Percentiles rank a stretch among this genome's conserved stretches.
Conservation (phyloP, 1,140 invertebrate genomes). For the Drosophila sulfurigaster region DNA sequence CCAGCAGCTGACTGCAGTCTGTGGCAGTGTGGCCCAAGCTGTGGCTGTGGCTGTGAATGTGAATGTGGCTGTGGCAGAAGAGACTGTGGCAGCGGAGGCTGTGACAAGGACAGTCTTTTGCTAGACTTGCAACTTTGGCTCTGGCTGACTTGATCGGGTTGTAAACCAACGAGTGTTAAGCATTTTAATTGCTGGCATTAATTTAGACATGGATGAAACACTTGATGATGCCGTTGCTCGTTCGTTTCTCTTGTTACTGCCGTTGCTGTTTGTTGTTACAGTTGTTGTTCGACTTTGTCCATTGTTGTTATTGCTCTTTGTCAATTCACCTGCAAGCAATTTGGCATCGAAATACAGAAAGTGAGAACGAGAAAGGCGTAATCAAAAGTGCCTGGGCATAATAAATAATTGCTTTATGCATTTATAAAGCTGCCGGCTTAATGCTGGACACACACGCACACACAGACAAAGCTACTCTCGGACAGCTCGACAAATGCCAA, state of each 20-base stretch:
- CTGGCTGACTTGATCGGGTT: slow-evolving; percentile 41
- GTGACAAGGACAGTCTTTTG: background rate
- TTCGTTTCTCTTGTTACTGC: background rate
- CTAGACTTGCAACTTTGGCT: slow-evolving; percentile 7
- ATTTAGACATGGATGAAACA: slow-evolving; percentile 53
- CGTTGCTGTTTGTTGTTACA: slow-evolving; percentile 12
- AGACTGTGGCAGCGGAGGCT: background rate
- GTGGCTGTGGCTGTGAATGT: background rate
- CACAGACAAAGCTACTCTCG: slow-evolving; percentile 17
- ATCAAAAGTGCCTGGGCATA: slow-evolving; percentile 54
- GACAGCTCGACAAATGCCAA: background rate
- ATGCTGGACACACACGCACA: background rate
- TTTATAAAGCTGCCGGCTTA: slow-evolving; percentile 34
- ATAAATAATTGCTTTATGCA: slow-evolving; percentile 63
- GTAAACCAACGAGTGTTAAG: slow-evolving; percentile 59
- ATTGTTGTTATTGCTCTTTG: slow-evolving; percentile 38
- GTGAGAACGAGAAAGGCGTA: slow-evolving; percentile 21
- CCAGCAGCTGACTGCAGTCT: slow-evolving; percentile 30
- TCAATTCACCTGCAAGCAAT: slow-evolving; percentile 30
- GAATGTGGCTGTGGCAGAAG: too few relatives aligned
- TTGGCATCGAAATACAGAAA: background rate
- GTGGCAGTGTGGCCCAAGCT: background rate
- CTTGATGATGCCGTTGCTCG: slow-evolving; percentile 8
- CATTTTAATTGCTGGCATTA: slow-evolving; percentile 75
- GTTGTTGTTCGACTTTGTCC: slow-evolving; percentile 9